phyloP scores from a whole-genome alignment of 2,797 vertebrate genomes.

The Clarias pachynema region DNA sequence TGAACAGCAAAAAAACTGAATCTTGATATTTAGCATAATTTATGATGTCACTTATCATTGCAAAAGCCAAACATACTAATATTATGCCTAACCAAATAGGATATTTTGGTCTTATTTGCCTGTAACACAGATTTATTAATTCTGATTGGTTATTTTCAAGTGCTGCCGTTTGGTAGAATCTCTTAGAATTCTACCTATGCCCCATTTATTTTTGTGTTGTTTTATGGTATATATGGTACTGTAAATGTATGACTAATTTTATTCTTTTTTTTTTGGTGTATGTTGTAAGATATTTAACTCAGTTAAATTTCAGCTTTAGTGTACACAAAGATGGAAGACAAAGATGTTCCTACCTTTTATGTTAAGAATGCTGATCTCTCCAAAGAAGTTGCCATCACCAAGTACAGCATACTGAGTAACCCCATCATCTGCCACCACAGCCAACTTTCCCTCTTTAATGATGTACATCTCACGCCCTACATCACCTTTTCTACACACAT shows the following conservation, averaged over 20 bases:
- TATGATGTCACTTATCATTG: background rate
- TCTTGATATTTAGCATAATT: background rate
- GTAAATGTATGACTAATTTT: background rate
- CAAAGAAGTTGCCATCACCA: slow-evolving; percentile 89
- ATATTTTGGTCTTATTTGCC: background rate
- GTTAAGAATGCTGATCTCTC: slow-evolving; percentile 95
- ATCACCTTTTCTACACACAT: slow-evolving; percentile 90
- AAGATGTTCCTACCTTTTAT: slow-evolving; percentile 81
- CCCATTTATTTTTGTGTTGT: background rate
- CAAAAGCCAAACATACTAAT: background rate
- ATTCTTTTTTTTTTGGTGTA: background rate
- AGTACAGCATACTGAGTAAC: slow-evolving; percentile 85
- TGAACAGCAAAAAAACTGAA: background rate
- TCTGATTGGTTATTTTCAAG: background rate
- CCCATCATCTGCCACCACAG: slow-evolving; percentile 90
- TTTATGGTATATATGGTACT: background rate
- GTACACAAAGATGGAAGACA: background rate
- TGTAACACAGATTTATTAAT: background rate
- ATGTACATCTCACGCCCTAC: slow-evolving; percentile 96
- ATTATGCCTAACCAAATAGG: background rate
- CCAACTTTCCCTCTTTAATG: slow-evolving; percentile 88
- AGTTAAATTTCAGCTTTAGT: background rate
- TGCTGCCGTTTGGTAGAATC: background rate
- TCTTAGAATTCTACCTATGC: background rate
- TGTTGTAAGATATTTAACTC: background rate